These are phyloP conservation scores for Indicator maculatus DNA, from an alignment of 2,113 vertebrate species.

Conservation along the genomic window DNA sequence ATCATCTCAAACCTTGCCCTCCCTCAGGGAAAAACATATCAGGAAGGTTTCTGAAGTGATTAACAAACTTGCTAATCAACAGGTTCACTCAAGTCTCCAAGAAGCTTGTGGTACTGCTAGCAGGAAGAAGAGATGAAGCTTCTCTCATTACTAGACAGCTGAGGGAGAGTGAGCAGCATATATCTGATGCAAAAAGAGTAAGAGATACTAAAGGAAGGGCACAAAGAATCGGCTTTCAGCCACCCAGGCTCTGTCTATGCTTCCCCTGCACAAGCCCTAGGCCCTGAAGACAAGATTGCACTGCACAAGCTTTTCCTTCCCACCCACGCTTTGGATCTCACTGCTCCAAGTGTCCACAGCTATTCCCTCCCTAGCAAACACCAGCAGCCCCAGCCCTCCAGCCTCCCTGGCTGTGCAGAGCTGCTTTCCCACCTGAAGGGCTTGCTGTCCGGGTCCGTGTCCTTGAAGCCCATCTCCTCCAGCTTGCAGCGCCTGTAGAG, in stretches of 20 bases:
- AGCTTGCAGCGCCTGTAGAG: slow-evolving; percentile 88
- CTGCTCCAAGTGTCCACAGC: not conserved
- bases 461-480: slow-evolving; percentile 90
- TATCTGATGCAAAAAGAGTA: not conserved
- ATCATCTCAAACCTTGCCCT: not conserved
- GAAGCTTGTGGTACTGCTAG: not conserved
- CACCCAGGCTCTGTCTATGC: not conserved
- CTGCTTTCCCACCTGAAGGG: slow-evolving; percentile 80
- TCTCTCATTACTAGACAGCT: not conserved
- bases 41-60: not conserved
- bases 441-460: slow-evolving; percentile 87
- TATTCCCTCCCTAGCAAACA: not conserved
- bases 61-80: not conserved
- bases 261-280: not conserved
- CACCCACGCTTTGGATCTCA: not conserved
- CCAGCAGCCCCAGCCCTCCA: not conserved
- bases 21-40: accelerated
- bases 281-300: not conserved
- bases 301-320: not conserved
- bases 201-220: not conserved
- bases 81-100: not conserved
- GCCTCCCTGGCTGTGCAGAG: no score
- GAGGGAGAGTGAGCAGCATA: not conserved
- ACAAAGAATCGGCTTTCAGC: not conserved
- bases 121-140: not conserved